phyloP scores from a whole-genome alignment of 1,140 invertebrate genomes.

The Cotesia typhae region DNA sequence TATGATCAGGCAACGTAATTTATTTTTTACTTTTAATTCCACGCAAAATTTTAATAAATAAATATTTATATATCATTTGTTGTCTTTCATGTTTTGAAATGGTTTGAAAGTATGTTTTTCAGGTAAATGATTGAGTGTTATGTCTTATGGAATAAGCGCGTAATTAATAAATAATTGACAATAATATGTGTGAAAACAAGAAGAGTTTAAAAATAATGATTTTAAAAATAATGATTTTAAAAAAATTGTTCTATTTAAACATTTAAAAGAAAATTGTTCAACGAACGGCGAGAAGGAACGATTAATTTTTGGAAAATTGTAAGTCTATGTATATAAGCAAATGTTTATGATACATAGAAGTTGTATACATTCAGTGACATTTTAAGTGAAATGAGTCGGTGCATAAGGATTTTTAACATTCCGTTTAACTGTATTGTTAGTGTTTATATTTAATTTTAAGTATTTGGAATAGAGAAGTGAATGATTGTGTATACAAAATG shows the following conservation, averaged over 20 bases:
- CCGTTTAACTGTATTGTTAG: slow-evolving; percentile 8
- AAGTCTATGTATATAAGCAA: slow-evolving; percentile 12
- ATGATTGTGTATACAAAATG: background rate
- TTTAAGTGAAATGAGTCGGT: slow-evolving; percentile 8
- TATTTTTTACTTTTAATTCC: no score
- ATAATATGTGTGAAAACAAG: background rate
- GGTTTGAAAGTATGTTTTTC: background rate
- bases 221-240: background rate
- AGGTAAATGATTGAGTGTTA: background rate
- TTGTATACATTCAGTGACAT: slow-evolving; percentile 32
- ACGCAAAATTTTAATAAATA: no score
- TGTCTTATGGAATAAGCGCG: slow-evolving; percentile 5
- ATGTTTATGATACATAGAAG: slow-evolving; percentile 1
- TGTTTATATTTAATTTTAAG: slow-evolving; percentile 6
- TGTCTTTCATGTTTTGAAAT: no score
- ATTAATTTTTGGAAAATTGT: slow-evolving; percentile 8
- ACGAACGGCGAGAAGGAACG: background rate
- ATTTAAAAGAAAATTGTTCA: background rate
- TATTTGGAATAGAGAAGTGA: background rate
- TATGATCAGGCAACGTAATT: no score
- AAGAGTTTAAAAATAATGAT: slow-evolving; percentile 4
- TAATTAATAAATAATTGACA: background rate
- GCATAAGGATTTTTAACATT: slow-evolving; percentile 32
- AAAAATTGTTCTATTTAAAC: background rate
- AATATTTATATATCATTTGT: no score